Evolutionary conservation across 2,888 invertebrate species (phyloP), one percentile per base, ranked within the genome.

Genomic region (Tyria jacobaeae): DNA sequence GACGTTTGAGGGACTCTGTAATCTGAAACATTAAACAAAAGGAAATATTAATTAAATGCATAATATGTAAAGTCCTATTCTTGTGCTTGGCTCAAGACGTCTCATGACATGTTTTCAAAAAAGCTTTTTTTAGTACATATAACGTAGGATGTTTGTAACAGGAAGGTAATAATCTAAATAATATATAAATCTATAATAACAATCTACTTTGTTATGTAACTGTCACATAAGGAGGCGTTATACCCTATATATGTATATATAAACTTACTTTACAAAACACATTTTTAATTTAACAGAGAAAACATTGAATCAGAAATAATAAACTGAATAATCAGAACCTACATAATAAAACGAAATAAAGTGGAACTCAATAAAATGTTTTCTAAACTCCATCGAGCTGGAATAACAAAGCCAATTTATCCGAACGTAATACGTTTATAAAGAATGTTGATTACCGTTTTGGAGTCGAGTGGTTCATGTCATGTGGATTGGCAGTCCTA

Each of bases 1-100:
- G 94, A 74, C 95, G 95, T 80, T 92, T 94, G 65, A 96, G 86
- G 53, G 95, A 94, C 73, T 94, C 94, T 77, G 95, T 90, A 75
- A 95, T 94, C 96, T 96, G 93, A 68, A 94, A 92, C 60, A 44
- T 31, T 3, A 24, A 55, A 15, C 21, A 35, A n/a, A 24, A 48
- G 1, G 10, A 10, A 15, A 44, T 12, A 44, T 55, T 21, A 35
- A 17, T 34, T 27, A 54, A n/a, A 1, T 3, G 24, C 4, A 5
- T n/a, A 10, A 2, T n/a, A n/a, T n/a, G n/a, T n/a, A n/a, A n/a
- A n/a, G n/a, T n/a, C n/a, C n/a, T n/a, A n/a, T n/a, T n/a, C n/a
- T n/a, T n/a, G n/a, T n/a, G n/a, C n/a, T n/a, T n/a, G n/a, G n/a
- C n/a, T n/a, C n/a, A n/a, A n/a, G n/a, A n/a, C n/a, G n/a, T n/a